These are phyloP conservation scores for Drosophila buzzatii DNA, from an alignment of 2,888 invertebrate genomes.

Conservation along the genomic window DNA sequence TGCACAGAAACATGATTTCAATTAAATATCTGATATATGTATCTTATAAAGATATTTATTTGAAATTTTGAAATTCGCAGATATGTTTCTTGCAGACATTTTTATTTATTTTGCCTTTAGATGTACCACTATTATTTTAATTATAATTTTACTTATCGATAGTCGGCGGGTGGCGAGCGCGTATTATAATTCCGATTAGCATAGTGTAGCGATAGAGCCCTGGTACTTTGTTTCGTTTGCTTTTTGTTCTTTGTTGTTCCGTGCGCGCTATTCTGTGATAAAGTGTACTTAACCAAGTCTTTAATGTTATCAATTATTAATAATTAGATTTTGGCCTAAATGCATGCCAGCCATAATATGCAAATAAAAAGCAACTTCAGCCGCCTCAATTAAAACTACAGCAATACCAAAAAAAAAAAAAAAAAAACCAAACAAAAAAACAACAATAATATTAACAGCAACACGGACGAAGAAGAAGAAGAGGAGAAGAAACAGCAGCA, in stretches of 20 bases:
- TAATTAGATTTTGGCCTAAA: constrained; percentile 40
- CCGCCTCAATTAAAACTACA: background rate
- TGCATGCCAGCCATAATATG: constrained; percentile 33
- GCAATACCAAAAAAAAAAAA: background rate
- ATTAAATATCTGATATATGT: background rate
- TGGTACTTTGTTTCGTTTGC: constrained; percentile 60
- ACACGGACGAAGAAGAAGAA: constrained; percentile 9
- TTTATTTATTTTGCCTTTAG: background rate
- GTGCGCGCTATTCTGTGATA: constrained; percentile 70
- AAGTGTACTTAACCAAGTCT: constrained; percentile 71
- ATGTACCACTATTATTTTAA: background rate
- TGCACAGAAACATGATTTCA: background rate
- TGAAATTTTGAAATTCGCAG: background rate
- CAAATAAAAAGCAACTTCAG: constrained; percentile 5
- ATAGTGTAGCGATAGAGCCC: constrained; percentile 25
- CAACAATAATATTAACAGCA: constrained; percentile 31
- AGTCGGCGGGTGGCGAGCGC: background rate
- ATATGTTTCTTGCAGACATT: background rate
- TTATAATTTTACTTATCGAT: constrained; percentile 18
- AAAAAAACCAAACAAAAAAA: background rate
- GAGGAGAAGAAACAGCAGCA: constrained; percentile 14
- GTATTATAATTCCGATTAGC: constrained; percentile 27
- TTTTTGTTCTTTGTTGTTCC: constrained; percentile 58
- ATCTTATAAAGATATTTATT: no score
- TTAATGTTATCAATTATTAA: constrained; percentile 65